Conservation (phyloP, 2,113 vertebrate genomes). For the Malurus melanocephalus region DNA sequence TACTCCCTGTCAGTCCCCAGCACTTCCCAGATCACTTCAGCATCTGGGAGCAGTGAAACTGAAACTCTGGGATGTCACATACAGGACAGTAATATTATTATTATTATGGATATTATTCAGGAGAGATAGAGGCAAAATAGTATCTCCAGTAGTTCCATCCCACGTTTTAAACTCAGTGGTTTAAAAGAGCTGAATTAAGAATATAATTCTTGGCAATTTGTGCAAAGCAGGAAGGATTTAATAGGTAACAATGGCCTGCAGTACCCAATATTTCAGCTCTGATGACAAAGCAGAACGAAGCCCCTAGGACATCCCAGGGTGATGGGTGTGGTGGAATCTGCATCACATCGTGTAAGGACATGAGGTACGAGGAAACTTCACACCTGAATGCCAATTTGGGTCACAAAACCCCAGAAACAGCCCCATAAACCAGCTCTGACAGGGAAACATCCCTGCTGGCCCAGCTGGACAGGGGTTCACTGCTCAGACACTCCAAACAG, state of each 20-base stretch:
- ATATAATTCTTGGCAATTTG: neutral
- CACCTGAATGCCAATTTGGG: neutral
- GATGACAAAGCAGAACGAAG: neutral
- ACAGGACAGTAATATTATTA: neutral
- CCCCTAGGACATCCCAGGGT: fast-evolving
- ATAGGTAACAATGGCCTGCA: neutral
- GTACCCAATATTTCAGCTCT: neutral
- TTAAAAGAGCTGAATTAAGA: neutral
- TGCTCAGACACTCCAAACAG: fast-evolving
- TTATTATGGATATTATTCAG: neutral
- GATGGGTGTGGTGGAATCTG: neutral
- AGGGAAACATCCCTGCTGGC: neutral
- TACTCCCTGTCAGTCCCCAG: neutral
- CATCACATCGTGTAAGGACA: fast-evolving
- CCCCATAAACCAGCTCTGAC: neutral
- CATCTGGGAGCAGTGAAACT: neutral
- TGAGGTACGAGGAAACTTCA: neutral
- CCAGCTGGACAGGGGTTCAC: fast-evolving
- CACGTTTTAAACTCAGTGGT: neutral
- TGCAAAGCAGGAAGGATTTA: neutral
- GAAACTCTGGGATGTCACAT: neutral
- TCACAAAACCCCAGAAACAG: neutral
- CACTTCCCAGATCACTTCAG: neutral
- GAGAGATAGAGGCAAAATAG: neutral
- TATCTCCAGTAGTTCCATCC: neutral